phyloP scores from a whole-genome alignment of 2,888 invertebrate species.

The Clitarchus hookeri region DNA sequence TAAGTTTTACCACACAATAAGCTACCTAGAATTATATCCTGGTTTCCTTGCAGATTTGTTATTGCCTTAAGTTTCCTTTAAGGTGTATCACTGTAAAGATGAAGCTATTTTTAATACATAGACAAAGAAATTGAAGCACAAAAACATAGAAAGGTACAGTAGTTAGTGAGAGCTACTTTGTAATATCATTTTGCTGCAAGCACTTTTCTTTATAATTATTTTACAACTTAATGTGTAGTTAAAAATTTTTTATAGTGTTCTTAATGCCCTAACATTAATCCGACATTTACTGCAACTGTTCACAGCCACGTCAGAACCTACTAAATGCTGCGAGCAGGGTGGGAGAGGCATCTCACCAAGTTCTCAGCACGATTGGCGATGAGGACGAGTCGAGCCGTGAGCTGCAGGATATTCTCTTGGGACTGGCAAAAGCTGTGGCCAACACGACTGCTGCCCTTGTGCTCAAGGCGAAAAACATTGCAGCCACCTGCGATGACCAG shows the following conservation, averaged over 20 bases:
- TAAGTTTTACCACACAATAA: too few species aligned
- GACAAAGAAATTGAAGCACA: too few species aligned
- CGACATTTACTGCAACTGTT: neutral
- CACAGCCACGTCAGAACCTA: slow-evolving; percentile 85
- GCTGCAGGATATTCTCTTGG: slow-evolving; percentile 86
- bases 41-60: too few species aligned
- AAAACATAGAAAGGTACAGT: too few species aligned
- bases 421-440: slow-evolving; percentile 95
- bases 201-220: slow-evolving; percentile 3
- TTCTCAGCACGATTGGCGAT: slow-evolving; percentile 85
- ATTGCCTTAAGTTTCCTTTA: too few species aligned
- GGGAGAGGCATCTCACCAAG: slow-evolving; percentile 94
- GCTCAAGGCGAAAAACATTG: slow-evolving; percentile 94
- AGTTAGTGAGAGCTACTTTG: too few species aligned
- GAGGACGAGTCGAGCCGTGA: slow-evolving; percentile 85
- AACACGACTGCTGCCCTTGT: slow-evolving; percentile 97
- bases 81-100: too few species aligned
- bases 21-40: too few species aligned
- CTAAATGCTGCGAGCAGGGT: slow-evolving; percentile 95
- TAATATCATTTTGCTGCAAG: too few species aligned
- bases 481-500: slow-evolving; percentile 85
- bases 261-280: neutral
- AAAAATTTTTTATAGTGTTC: slow-evolving; percentile 33
- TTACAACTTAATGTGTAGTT: slow-evolving; percentile 22
- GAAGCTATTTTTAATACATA: too few species aligned